Conservation (phyloP, 1,140 invertebrate species). For the Magallana ariakensis region DNA sequence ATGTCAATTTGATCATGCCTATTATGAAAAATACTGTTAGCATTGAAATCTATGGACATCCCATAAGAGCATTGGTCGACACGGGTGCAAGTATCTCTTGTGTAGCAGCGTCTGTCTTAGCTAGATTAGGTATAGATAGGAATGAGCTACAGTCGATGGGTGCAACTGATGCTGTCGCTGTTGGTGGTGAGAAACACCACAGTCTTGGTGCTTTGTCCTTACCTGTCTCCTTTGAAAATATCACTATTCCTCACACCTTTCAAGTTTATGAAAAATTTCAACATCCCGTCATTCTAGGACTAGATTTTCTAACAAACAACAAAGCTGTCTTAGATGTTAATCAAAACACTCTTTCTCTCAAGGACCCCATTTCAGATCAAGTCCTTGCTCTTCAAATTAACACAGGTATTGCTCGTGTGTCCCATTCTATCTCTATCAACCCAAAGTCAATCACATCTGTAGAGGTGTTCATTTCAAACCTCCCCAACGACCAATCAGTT, state of each 20-base stretch:
- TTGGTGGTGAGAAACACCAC: conserved; percentile 44
- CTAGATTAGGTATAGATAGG: conserved; percentile 19
- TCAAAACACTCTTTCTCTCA: conserved; percentile 27
- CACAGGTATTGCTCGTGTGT: conserved; percentile 40
- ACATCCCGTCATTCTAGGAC: conserved; percentile 51
- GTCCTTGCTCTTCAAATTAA: conserved; percentile 33
- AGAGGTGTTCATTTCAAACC: conserved; percentile 29
- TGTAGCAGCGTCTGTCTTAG: conserved; percentile 38
- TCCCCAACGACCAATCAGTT: background rate
- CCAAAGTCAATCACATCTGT: conserved; percentile 5
- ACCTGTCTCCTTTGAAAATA: conserved; percentile 20
- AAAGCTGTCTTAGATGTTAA: conserved; percentile 24
- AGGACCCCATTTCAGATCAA: background rate
- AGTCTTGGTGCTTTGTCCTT: conserved; percentile 40
- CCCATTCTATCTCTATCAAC: background rate
- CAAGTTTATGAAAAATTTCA: conserved; percentile 49
- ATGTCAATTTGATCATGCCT: conserved; percentile 45
- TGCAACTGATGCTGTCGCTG: conserved; percentile 6
- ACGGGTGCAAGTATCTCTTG: conserved; percentile 54
- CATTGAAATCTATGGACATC: conserved; percentile 42
- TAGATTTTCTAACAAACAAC: conserved; percentile 44
- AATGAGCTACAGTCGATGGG: conserved; percentile 1
- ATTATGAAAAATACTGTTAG: conserved; percentile 50
- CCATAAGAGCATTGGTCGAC: conserved; percentile 52
- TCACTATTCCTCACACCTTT: conserved; percentile 3